Conservation (phyloP, 2,797 vertebrate species). For the Nannoperca obscura region DNA sequence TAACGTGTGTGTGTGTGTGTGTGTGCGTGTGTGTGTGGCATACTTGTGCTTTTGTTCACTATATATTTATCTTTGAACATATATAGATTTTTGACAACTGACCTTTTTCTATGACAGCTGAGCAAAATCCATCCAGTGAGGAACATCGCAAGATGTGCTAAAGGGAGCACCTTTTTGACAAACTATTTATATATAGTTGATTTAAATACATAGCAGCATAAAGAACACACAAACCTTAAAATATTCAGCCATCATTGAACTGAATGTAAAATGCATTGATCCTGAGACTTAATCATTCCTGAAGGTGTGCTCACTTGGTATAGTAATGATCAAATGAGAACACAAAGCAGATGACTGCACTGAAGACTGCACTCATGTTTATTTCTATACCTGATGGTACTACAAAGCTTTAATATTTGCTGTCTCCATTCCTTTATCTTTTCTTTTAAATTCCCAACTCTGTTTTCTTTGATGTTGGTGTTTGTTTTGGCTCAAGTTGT, state of each 20-base stretch:
- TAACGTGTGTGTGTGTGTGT: background rate
- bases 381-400: background rate
- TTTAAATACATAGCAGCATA: no score
- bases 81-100: background rate
- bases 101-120: background rate
- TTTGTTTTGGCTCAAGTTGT: conserved; percentile 13
- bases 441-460: background rate
- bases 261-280: conserved; percentile 3
- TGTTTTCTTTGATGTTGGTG: background rate
- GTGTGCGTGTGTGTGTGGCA: background rate
- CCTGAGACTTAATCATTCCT: background rate
- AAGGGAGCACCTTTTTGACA: background rate
- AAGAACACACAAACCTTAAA: background rate
- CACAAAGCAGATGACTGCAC: background rate
- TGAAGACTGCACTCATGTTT: background rate
- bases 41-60: background rate
- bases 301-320: background rate
- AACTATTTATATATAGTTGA: background rate
- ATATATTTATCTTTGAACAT: background rate
- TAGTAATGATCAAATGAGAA: background rate
- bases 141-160: background rate
- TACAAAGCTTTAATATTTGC: background rate
- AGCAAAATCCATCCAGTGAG: background rate
- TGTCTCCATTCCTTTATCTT: background rate
- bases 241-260: background rate